These are phyloP conservation scores for Cherax destructor DNA, from an alignment of 1,140 invertebrate species.

Conservation along the genomic window DNA sequence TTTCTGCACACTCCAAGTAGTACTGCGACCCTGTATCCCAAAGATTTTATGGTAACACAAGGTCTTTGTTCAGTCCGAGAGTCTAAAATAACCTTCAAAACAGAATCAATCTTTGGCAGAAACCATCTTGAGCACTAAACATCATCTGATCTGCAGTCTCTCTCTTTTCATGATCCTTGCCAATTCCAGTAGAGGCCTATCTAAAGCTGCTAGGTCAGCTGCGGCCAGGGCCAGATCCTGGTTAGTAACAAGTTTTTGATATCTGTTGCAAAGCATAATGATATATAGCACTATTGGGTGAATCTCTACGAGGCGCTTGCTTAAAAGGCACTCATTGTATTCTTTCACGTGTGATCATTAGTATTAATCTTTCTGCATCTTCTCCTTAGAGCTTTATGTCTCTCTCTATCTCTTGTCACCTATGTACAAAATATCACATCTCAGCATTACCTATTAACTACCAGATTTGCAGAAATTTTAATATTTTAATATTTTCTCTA, in stretches of 20 bases:
- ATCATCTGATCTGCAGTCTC: conserved; percentile 78
- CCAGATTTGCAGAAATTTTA: too few relatives aligned
- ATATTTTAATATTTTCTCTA: too few relatives aligned
- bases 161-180: conserved; percentile 80
- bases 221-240: conserved; percentile 80
- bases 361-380: conserved; percentile 78
- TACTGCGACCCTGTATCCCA: conserved; percentile 72
- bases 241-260: conserved; percentile 79
- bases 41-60: conserved; percentile 71
- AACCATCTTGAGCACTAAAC: conserved; percentile 79
- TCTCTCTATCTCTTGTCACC: conserved; percentile 83
- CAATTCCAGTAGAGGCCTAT: conserved; percentile 81
- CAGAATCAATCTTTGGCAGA: conserved; percentile 77
- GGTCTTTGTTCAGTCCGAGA: conserved; percentile 46
- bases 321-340: conserved; percentile 76
- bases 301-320: conserved; percentile 75
- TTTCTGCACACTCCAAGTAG: conserved; percentile 75
- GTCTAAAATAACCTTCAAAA: conserved; percentile 72
- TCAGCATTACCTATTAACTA: too few relatives aligned
- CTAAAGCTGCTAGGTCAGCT: conserved; percentile 79
- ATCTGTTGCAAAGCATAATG: conserved; percentile 81
- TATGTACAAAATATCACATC: conserved; percentile 58
- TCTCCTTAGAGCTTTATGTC: conserved; percentile 87
- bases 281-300: conserved; percentile 79
- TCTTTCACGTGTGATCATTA: conserved; percentile 76